Conservation (phyloP, 2,797 vertebrate genomes). For the Falco peregrinus region DNA sequence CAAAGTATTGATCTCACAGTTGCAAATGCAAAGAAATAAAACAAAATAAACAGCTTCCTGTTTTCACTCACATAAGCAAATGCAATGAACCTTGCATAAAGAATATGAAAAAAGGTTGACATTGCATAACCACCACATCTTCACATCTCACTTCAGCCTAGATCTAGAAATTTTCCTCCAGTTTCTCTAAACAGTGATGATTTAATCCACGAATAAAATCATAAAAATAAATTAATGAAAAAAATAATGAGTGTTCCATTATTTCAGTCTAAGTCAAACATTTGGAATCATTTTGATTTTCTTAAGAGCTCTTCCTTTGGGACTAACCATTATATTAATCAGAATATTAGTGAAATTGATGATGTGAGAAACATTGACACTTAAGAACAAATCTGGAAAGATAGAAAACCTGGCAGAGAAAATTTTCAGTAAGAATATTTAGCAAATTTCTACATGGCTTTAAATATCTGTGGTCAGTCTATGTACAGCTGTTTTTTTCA, state of each 20-base stretch:
- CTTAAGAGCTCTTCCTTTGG: neutral
- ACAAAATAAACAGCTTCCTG: neutral
- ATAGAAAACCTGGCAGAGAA: neutral
- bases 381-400: neutral
- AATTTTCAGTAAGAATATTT: neutral
- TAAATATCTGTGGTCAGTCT: neutral
- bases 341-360: neutral
- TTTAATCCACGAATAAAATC: neutral
- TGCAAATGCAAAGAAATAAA: neutral
- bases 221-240: neutral
- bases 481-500: neutral
- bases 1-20: neutral
- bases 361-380: neutral
- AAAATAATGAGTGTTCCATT: neutral
- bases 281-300: neutral
- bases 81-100: neutral
- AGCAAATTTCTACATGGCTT: accelerated
- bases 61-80: neutral
- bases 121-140: neutral
- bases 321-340: neutral
- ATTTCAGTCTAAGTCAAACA: neutral
- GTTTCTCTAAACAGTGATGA: neutral
- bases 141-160: neutral
- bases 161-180: neutral
- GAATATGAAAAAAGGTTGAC: neutral